These are phyloP conservation scores for Drosophila nebulosa DNA, from an alignment of 1,140 invertebrate species.

Conservation along the genomic window DNA sequence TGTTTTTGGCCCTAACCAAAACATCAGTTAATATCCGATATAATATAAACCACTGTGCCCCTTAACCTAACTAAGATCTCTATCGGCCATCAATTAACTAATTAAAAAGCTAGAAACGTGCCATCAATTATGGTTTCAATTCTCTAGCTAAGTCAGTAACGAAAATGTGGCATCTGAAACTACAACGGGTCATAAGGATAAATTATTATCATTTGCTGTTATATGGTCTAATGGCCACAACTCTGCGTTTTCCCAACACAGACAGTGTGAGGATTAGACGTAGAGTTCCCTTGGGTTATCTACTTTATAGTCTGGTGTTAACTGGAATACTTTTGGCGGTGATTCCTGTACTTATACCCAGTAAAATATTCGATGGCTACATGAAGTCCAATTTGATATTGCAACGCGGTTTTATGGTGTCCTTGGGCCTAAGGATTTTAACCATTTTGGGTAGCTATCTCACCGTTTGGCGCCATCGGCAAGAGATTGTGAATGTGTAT, in stretches of 20 bases:
- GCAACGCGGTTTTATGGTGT: slow-evolving; percentile 25
- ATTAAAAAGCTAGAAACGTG: neutral
- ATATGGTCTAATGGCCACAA: slow-evolving; percentile 43
- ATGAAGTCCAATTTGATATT: slow-evolving; percentile 45
- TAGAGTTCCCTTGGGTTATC: slow-evolving; percentile 17
- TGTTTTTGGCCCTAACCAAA: too few relatives aligned
- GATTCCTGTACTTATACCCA: slow-evolving; percentile 20
- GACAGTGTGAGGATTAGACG: neutral
- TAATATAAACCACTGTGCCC: too few relatives aligned
- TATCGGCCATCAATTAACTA: neutral
- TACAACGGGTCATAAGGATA: slow-evolving; percentile 20
- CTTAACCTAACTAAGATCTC: neutral
- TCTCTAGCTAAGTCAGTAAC: neutral
- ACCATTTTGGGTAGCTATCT: slow-evolving; percentile 22
- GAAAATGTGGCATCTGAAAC: slow-evolving; percentile 43
- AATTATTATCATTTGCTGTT: slow-evolving; percentile 35
- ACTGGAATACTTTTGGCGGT: neutral
- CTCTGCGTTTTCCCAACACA: slow-evolving; percentile 1
- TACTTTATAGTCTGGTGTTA: slow-evolving; percentile 29
- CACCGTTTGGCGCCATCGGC: slow-evolving; percentile 40
- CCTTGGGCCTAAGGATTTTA: neutral
- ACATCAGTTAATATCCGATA: too few relatives aligned
- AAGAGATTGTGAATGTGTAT: slow-evolving; percentile 21
- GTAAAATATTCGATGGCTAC: slow-evolving; percentile 17
- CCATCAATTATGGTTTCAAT: neutral